A percentile compares a stretch with the other conserved stretches of the same genome.
Conservation (phyloP, 2,113 vertebrate genomes). For the Tetrax tetrax region DNA sequence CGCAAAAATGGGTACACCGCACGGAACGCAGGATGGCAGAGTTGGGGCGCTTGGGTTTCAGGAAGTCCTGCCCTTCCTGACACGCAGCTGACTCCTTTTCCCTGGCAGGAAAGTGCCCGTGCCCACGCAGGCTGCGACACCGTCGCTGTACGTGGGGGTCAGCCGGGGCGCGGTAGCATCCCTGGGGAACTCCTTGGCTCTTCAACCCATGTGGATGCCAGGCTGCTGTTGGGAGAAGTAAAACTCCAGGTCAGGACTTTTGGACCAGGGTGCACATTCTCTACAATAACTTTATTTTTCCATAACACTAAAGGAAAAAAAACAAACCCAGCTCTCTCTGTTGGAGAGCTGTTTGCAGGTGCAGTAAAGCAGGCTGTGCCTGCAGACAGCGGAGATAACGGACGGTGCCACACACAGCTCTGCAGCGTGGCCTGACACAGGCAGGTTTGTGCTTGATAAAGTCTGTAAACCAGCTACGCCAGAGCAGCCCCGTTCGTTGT, state of each 20-base stretch:
- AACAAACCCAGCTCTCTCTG: background rate
- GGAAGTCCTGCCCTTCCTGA: background rate
- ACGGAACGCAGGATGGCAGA: background rate
- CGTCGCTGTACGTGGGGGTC: accelerated
- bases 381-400: background rate
- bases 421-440: background rate
- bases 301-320: background rate
- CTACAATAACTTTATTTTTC: background rate
- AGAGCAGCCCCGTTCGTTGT: background rate
- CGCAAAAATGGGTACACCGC: no score
- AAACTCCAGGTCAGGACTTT: background rate
- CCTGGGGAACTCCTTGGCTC: background rate
- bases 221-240: background rate
- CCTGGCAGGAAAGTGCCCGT: background rate
- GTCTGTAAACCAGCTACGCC: background rate
- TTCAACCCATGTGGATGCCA: background rate
- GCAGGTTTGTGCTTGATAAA: background rate
- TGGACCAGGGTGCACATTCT: background rate
- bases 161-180: background rate
- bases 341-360: background rate
- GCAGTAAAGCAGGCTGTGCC: background rate
- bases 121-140: background rate
- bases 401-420: background rate
- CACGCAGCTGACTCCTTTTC: background rate
- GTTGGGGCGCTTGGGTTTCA: background rate